A percentile compares a stretch with the other conserved stretches of the same genome.
Evolutionary conservation across 2,113 vertebrate species (phyloP).

Genomic region (Caloenas nicobarica): DNA sequence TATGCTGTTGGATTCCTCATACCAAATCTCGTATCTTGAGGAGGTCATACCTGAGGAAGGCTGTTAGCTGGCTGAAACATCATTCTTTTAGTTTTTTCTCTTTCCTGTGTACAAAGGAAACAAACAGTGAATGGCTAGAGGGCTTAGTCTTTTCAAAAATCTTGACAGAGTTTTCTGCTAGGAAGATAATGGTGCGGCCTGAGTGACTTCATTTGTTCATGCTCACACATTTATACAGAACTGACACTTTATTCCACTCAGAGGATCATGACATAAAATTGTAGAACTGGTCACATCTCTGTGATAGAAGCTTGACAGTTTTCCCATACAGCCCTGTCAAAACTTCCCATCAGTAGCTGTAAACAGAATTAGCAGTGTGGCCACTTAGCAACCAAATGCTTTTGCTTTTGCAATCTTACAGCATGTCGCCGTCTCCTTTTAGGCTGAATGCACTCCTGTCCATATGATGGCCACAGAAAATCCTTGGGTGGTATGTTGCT

Average conservation of each 20-base stretch:
- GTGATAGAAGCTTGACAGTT: background rate
- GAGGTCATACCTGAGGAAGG: conserved; percentile 75
- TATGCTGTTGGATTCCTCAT: conserved; percentile 41
- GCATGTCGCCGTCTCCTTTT: conserved; percentile 92
- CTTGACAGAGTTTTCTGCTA: background rate
- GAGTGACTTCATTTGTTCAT: background rate
- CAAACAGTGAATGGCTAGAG: conserved; percentile 9
- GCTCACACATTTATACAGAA: background rate
- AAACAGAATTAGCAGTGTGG: conserved; percentile 44
- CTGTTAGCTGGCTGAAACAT: conserved; percentile 73
- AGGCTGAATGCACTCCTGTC: conserved; percentile 87
- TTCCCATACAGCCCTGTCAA: background rate
- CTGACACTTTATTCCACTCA: background rate
- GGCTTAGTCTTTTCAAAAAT: background rate
- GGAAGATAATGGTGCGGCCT: background rate
- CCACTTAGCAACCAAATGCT: conserved; percentile 47
- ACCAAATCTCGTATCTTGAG: background rate
- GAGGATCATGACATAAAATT: background rate
- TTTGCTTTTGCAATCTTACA: conserved; percentile 73
- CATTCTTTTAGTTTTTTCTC: conserved; percentile 69
- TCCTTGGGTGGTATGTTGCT: conserved; percentile 68
- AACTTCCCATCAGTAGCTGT: background rate
- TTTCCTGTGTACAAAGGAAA: conserved; percentile 69
- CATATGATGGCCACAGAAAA: conserved; percentile 85
- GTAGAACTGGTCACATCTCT: background rate